Base-by-base conservation (phyloP, 2,888 invertebrate species). In the Sphinx pinastri region DNA sequence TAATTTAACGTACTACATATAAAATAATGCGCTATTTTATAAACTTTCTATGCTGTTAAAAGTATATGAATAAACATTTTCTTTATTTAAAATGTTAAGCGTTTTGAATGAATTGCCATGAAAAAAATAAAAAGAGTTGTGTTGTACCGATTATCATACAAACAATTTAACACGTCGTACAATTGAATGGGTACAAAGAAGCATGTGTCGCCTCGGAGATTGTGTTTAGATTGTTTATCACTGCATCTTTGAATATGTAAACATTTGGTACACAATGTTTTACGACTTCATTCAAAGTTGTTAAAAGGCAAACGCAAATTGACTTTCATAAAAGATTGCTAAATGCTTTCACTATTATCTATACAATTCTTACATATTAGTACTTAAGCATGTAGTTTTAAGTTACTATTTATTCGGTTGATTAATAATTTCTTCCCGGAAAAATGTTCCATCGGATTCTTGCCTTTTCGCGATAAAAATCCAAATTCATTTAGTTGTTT, bases 141-240 rank as follows among this genome's bases (percentile, higher is more conserved):
- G 58, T 67, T 69, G 68, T 68, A 70, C 68, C 47, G 49, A 71
- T 71, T 72, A 71, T 69, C 72, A 75, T 74, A 76, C 63, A 54
- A 63, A 69, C 52, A 69, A 63, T 59, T 84, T 85, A 80, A 84
- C 83, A 84, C 81, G 77, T 81, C 77, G 69, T 67, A 60, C 75
- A 79, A 72, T 74, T 82, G 81, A 80, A 82, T 79, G 80, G 79
- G 76, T 74, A 84, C 79, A 82, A 83, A 82, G 78, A 79, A 77
- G 74, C 74, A 74, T 77, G 75, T 72, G 79, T 74, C 76, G 71
- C 73, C 73, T 72, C 72, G 67, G 60, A 80, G 82, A 84, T 84
- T 74, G 73, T 84, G 82, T 81, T 80, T 73, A 78, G 84, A 84
- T 83, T 77, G 54, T 74, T 81, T 84, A 84, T 83, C 85, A 73